Evolutionary conservation across 2,113 vertebrate genomes (phyloP).

Genomic region (Stigmatopora argus): DNA sequence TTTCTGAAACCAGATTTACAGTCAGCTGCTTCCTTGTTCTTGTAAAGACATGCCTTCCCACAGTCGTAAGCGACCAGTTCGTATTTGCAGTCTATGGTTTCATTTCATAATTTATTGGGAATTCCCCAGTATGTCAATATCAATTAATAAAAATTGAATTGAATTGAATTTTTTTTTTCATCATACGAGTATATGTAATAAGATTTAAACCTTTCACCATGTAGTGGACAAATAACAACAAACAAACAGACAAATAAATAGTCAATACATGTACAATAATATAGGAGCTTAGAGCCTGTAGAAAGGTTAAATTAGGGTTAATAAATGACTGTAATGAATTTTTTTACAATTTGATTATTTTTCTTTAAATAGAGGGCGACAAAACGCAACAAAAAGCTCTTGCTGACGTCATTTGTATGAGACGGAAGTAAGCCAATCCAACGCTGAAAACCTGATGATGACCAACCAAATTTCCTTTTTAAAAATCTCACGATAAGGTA

Average conservation of each 20-base stretch:
- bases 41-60: background rate
- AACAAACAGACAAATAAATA: too few relatives aligned
- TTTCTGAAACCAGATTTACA: too few relatives aligned
- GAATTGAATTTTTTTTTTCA: too few relatives aligned
- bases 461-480: constrained; percentile 42
- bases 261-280: too few relatives aligned
- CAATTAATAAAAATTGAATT: too few relatives aligned
- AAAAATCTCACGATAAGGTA: background rate
- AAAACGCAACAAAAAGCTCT: background rate
- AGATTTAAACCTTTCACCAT: too few relatives aligned
- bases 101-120: too few relatives aligned
- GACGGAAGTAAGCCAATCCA: constrained; percentile 42
- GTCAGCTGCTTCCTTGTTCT: background rate
- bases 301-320: background rate
- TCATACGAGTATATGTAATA: too few relatives aligned
- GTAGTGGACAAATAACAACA: too few relatives aligned
- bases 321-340: background rate
- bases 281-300: too few relatives aligned
- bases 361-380: constrained; percentile 25
- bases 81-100: too few relatives aligned
- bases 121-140: background rate
- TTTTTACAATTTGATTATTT: background rate
- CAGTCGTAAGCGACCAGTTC: too few relatives aligned
- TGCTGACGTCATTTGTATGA: constrained; percentile 28
- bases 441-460: constrained; percentile 32